A percentile compares a stretch with the other conserved stretches of the same genome.
phyloP scores from a whole-genome alignment of 2,113 vertebrate species.

The Ellobius talpinus region DNA sequence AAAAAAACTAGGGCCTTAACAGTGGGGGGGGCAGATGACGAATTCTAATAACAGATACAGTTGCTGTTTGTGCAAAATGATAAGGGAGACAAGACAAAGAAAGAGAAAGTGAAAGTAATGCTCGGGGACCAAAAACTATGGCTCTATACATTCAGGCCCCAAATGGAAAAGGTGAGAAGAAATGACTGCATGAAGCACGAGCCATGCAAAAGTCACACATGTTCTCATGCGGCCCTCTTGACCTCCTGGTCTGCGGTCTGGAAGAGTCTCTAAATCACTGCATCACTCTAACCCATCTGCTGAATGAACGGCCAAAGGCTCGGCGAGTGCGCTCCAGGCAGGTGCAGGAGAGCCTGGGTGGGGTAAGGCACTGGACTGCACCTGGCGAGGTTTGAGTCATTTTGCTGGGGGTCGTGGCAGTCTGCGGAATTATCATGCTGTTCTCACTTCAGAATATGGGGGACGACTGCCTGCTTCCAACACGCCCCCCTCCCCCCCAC shows the following conservation, averaged over 20 bases:
- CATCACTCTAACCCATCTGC: neutral
- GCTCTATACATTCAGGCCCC: neutral
- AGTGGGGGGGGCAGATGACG: neutral
- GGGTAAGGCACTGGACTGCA: neutral
- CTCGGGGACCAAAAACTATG: too few species aligned
- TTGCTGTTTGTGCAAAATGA: neutral
- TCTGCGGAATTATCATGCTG: neutral
- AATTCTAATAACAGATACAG: neutral
- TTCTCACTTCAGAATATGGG: neutral
- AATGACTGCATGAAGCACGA: neutral
- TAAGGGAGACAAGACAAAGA: neutral
- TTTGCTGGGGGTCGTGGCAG: neutral
- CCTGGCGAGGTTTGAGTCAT: neutral
- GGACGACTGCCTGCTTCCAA: neutral
- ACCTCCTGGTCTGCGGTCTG: neutral
- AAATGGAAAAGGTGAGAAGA: neutral
- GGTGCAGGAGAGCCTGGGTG: neutral
- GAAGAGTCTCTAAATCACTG: neutral
- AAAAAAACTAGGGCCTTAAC: neutral
- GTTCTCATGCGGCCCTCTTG: neutral
- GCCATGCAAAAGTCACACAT: neutral
- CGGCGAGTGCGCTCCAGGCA: neutral
- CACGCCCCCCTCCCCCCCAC: rapidly evolving
- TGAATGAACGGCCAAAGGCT: neutral
- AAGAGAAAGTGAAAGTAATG: neutral